Evolutionary conservation across 2,888 invertebrate species (phyloP).

Genomic region (Pollenia angustigena): DNA sequence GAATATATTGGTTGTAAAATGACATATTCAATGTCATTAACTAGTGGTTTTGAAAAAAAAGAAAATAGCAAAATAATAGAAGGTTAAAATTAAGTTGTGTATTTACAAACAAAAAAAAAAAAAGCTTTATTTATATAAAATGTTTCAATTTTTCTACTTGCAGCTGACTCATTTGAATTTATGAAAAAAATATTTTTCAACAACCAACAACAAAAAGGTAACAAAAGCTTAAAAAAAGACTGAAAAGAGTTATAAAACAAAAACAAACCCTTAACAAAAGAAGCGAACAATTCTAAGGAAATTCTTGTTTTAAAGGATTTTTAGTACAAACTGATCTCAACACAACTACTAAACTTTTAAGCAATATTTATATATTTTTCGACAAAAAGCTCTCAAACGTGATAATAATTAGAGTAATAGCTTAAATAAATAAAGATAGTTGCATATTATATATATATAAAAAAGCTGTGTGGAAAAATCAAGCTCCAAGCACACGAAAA

Average conservation of each 20-base stretch:
- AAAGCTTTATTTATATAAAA: constrained; percentile 12
- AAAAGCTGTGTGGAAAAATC: constrained; percentile 10
- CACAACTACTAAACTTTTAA: constrained; percentile 50
- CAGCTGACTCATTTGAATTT: constrained; percentile 67
- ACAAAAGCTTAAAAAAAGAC: constrained; percentile 66
- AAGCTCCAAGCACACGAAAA: constrained; percentile 25
- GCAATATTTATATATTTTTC: constrained; percentile 60
- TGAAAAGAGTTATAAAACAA: constrained; percentile 57
- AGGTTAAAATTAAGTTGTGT: constrained; percentile 33
- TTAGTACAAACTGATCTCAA: constrained; percentile 66
- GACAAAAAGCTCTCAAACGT: constrained; percentile 55
- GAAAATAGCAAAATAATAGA: constrained; percentile 37
- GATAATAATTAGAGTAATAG: constrained; percentile 61
- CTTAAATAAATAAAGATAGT: constrained; percentile 16
- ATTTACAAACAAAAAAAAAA: constrained; percentile 6
- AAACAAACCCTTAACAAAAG: constrained; percentile 1
- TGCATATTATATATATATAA: background rate
- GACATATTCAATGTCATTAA: constrained; percentile 63
- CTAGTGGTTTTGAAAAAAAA: constrained; percentile 11
- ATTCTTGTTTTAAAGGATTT: constrained; percentile 70
- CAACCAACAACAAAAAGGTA: constrained; percentile 38
- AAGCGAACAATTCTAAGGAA: constrained; percentile 26
- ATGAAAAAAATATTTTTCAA: constrained; percentile 22
- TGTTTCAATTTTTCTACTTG: constrained; percentile 33
- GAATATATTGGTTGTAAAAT: constrained; percentile 41